phyloP scores from a whole-genome alignment of 1,140 invertebrate species.

The Anastrepha obliqua region DNA sequence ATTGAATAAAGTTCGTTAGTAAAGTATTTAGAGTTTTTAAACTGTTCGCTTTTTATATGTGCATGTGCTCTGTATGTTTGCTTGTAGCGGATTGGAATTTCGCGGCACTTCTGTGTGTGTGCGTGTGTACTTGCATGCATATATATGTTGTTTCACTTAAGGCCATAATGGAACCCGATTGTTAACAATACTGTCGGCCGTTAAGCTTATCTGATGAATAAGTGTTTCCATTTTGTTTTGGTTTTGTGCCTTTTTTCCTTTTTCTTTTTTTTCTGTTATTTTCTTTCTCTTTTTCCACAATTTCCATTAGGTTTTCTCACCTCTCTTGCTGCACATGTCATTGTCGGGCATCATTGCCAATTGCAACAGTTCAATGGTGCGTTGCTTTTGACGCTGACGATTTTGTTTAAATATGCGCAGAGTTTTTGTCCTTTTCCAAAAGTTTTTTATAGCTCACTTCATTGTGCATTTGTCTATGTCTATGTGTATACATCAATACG shows the following conservation, averaged over 20 bases:
- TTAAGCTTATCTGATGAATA: conserved; percentile 57
- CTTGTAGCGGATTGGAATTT: neutral
- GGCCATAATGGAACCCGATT: conserved; percentile 50
- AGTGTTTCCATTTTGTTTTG: conserved; percentile 22
- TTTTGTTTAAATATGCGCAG: conserved; percentile 29
- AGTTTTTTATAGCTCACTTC: neutral
- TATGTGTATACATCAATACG: neutral
- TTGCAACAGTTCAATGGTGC: conserved; percentile 39
- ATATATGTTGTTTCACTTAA: neutral
- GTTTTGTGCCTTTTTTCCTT: neutral
- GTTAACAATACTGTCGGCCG: conserved; percentile 53
- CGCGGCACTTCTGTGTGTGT: neutral
- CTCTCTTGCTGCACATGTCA: conserved; percentile 1
- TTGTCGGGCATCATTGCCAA: conserved; percentile 5
- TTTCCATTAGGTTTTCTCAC: conserved; percentile 15
- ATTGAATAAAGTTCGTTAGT: conserved; percentile 58
- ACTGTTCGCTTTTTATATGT: neutral
- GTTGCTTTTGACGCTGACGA: conserved; percentile 36
- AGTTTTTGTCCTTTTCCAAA: neutral
- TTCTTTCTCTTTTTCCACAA: neutral
- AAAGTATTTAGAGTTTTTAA: conserved; percentile 55
- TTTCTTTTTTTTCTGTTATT: conserved; percentile 3
- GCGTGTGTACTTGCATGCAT: neutral
- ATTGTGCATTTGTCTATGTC: neutral
- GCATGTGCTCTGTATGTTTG: neutral